phyloP scores from a whole-genome alignment of 2,888 invertebrate genomes.

The Orthosia cruda region DNA sequence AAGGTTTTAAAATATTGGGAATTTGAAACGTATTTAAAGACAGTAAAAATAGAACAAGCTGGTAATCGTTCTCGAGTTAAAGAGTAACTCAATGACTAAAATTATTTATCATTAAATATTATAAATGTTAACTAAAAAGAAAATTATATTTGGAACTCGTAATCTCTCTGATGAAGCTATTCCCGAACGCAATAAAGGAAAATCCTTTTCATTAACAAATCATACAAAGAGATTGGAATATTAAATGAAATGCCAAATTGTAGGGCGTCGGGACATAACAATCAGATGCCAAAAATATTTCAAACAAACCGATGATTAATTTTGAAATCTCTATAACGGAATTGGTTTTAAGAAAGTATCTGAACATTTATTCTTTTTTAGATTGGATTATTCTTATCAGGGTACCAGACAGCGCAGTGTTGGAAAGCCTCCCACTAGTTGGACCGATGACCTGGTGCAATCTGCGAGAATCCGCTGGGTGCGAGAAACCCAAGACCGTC shows the following conservation, averaged over 20 bases:
- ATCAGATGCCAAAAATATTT: too few species aligned
- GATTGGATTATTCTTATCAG: too few species aligned
- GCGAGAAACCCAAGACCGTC: too few species aligned
- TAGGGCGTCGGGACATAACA: too few species aligned
- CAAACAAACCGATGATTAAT: too few species aligned
- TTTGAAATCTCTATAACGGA: too few species aligned
- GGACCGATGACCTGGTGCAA: too few species aligned
- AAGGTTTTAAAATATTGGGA: constrained; percentile 74
- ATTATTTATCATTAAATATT: constrained; percentile 54
- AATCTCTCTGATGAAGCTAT: constrained; percentile 4
- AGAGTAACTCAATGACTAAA: constrained; percentile 62
- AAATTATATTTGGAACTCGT: constrained; percentile 38
- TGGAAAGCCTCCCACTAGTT: background rate
- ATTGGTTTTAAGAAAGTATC: too few species aligned
- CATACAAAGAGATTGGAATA: too few species aligned
- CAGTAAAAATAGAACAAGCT: constrained; percentile 56
- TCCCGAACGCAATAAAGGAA: constrained; percentile 11
- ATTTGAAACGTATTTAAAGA: constrained; percentile 72
- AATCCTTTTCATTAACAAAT: constrained; percentile 30
- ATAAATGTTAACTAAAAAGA: constrained; percentile 35
- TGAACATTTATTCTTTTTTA: too few species aligned
- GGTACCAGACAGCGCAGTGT: background rate
- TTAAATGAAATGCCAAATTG: too few species aligned
- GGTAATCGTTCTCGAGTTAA: constrained; percentile 66
- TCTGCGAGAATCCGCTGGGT: too few species aligned